phyloP scores from a whole-genome alignment of 1,140 invertebrate genomes.

The Leguminivora glycinivorella region DNA sequence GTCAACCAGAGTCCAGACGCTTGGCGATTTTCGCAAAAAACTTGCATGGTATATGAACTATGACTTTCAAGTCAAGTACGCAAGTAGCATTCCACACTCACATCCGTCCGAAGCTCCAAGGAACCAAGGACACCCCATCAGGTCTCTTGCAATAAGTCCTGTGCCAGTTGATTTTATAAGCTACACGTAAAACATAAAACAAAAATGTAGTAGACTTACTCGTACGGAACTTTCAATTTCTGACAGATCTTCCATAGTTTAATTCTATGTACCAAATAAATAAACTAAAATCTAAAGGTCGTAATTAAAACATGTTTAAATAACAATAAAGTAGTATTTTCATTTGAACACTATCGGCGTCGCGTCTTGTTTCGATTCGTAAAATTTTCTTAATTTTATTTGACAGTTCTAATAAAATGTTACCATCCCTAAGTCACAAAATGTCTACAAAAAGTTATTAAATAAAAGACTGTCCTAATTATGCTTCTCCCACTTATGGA shows the following conservation, averaged over 20 bases:
- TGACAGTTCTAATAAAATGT: neutral
- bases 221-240: neutral
- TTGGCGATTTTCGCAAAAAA: too few relatives aligned
- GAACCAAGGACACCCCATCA: too few relatives aligned
- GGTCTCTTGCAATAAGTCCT: too few relatives aligned
- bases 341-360: neutral
- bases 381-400: neutral
- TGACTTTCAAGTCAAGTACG: too few relatives aligned
- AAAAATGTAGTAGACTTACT: constrained; percentile 9
- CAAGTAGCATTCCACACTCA: too few relatives aligned
- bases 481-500: too few relatives aligned
- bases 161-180: too few relatives aligned
- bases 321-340: neutral
- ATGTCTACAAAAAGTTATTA: neutral
- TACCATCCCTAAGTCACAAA: neutral
- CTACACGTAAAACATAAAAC: neutral
- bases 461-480: neutral
- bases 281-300: neutral
- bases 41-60: too few relatives aligned
- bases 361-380: neutral
- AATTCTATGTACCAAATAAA: neutral
- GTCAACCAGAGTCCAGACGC: too few relatives aligned
- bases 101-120: too few relatives aligned
- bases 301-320: neutral
- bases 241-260: neutral